Percentiles rank a stretch among this genome's conserved stretches.
Conservation (phyloP, 1,140 invertebrate genomes). For the Ips typographus region DNA sequence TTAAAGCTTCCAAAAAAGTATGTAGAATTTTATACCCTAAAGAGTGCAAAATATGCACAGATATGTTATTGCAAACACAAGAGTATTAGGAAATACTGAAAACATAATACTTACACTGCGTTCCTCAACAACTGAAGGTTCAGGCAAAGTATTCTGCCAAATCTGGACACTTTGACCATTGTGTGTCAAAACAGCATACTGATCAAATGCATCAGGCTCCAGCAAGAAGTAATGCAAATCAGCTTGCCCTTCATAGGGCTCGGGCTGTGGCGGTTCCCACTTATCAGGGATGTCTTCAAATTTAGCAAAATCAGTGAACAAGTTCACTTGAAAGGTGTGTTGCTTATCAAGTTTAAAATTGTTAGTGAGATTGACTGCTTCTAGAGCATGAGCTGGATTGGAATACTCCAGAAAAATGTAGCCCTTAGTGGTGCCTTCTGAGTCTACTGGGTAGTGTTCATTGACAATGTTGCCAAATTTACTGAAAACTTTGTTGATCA, state of each 20-base stretch:
- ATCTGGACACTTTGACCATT: constrained; percentile 79
- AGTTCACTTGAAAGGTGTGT: constrained; percentile 93
- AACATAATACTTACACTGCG: constrained; percentile 65
- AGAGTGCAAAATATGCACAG: too few species aligned
- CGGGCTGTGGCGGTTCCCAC: constrained; percentile 86
- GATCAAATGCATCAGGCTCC: constrained; percentile 93
- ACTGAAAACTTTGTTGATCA: constrained; percentile 89
- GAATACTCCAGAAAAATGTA: constrained; percentile 94
- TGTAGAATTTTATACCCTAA: too few species aligned
- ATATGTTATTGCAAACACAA: too few species aligned
- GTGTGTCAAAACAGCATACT: constrained; percentile 88
- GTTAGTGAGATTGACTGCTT: constrained; percentile 85
- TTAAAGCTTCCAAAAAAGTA: too few species aligned
- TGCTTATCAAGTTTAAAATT: constrained; percentile 96
- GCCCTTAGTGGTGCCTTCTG: constrained; percentile 86
- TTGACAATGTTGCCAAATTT: constrained; percentile 91
- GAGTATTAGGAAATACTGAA: not conserved
- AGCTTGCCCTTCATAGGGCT: constrained; percentile 83
- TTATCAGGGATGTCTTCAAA: constrained; percentile 90
- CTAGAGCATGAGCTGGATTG: constrained; percentile 75
- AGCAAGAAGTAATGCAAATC: constrained; percentile 91
- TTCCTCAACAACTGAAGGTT: constrained; percentile 81
- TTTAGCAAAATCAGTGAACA: constrained; percentile 91
- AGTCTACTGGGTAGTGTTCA: constrained; percentile 84
- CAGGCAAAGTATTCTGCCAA: constrained; percentile 87